Evolutionary conservation across 2,113 vertebrate species (phyloP), one percentile per base, ranked within the genome.

Genomic region (Salvelinus alpinus): DNA sequence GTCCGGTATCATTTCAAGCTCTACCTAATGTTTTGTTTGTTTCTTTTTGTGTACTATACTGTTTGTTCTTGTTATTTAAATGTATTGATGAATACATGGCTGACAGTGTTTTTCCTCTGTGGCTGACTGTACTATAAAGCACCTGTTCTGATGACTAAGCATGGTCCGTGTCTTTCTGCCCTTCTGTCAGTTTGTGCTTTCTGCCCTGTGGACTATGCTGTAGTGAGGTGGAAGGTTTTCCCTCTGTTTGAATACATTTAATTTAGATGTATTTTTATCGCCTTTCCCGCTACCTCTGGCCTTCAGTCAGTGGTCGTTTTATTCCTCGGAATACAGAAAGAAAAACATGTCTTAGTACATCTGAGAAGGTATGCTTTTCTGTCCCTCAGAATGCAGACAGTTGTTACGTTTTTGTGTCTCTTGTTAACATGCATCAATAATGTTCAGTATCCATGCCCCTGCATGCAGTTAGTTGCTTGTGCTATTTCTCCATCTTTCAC

Each of bases 381-480:
- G 59, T 60, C 59, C 59, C n/a, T 60, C 20, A 4, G 59, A 20
- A 22, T 60, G 59, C 18, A 4, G 7, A 38, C 38, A 38, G 38
- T 38, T 38, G 5, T n/a, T 22, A 60, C 2, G 0, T 11, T n/a
- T 62, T 22, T n/a, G n/a, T 8, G 59, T 62, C 18, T 62, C 20
- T 62, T 81, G 57, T 75, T 38, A 66, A 82, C 83, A 87, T 87
- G 88, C 80, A 66, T 72, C 75, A 5, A 1, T 67, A 47, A 16
- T 57, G 76, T 76, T 65, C 71, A 60, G 66, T 13, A 84, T 20
- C 14, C 72, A 59, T 78, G 68, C 70, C 48, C 6, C 29, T 25
- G 84, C 85, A 89, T 88, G 88, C 74, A 24, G 20, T 84, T 77
- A 62, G 60, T 64, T 69, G 70, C 73, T 82, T 65, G 16, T 60